Percentiles rank a stretch among this genome's conserved stretches.
Conservation (phyloP, 2,113 vertebrate species). For the Anhinga anhinga region DNA sequence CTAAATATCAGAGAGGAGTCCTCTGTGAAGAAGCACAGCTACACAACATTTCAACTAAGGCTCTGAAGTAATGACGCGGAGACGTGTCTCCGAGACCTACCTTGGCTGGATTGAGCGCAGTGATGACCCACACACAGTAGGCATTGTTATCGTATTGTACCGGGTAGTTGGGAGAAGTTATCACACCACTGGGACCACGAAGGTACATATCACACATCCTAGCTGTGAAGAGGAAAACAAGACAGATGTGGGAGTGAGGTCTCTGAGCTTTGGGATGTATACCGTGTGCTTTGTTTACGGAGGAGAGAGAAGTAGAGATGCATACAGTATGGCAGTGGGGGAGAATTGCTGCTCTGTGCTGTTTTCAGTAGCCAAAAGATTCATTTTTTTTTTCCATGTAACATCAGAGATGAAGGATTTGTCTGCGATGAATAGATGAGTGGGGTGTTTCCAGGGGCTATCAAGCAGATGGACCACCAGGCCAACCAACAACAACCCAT, state of each 20-base stretch:
- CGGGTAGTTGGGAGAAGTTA: constrained; percentile 96
- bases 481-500: neutral
- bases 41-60: too few relatives aligned
- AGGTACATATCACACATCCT: constrained; percentile 93
- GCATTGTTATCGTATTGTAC: constrained; percentile 98
- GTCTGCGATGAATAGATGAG: neutral
- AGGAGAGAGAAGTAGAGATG: neutral
- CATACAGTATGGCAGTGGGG: accelerated
- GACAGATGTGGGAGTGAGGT: neutral
- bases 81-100: constrained; percentile 62
- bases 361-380: neutral
- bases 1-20: neutral
- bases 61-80: neutral
- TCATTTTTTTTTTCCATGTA: neutral
- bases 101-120: constrained; percentile 88
- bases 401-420: neutral
- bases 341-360: neutral
- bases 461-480: neutral
- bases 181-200: constrained; percentile 88
- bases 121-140: constrained; percentile 98
- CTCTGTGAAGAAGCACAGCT: neutral
- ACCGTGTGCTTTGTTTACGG: accelerated
- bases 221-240: constrained; percentile 75
- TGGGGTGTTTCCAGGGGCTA: neutral
- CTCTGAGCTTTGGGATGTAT: neutral